A percentile compares a stretch with the other conserved stretches of the same genome.
Evolutionary conservation across 2,113 vertebrate species (phyloP).

Genomic region (Erinaceus europaeus): DNA sequence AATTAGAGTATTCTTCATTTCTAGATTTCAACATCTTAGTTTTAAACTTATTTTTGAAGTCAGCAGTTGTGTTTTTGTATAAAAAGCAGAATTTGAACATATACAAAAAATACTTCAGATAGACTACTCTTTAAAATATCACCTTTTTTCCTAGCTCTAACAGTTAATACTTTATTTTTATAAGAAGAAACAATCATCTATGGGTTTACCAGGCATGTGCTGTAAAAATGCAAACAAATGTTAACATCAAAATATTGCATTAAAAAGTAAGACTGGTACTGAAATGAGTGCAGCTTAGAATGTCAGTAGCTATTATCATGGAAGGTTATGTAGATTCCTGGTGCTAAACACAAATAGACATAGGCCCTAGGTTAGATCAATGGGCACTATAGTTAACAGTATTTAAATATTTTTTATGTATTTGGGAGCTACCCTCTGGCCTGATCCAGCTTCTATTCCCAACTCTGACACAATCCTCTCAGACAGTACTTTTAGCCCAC

Average conservation of each 20-base stretch:
- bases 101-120: slow-evolving; percentile 59
- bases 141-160: slow-evolving; percentile 72
- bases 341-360: too few relatives aligned
- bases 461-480: too few relatives aligned
- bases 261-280: too few relatives aligned
- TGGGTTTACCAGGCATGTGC: slow-evolving; percentile 67
- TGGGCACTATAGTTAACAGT: too few relatives aligned
- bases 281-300: too few relatives aligned
- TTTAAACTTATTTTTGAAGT: slow-evolving; percentile 76
- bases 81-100: slow-evolving; percentile 73
- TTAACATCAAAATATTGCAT: slow-evolving; percentile 62
- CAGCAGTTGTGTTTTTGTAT: slow-evolving; percentile 72
- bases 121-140: slow-evolving; percentile 76
- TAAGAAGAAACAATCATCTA: slow-evolving; percentile 73
- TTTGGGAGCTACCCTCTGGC: too few relatives aligned
- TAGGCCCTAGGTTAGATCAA: too few relatives aligned
- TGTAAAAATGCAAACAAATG: slow-evolving; percentile 59
- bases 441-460: too few relatives aligned
- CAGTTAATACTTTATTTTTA: slow-evolving; percentile 80
- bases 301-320: too few relatives aligned
- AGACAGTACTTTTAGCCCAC: too few relatives aligned
- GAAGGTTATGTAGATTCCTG: too few relatives aligned
- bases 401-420: too few relatives aligned
- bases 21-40: slow-evolving; percentile 61
- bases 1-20: slow-evolving; percentile 64